A percentile compares a stretch with the other conserved stretches of the same genome.
These are phyloP conservation scores for Pardalotus punctatus DNA, from an alignment of 2,113 vertebrate species.

Conservation along the genomic window DNA sequence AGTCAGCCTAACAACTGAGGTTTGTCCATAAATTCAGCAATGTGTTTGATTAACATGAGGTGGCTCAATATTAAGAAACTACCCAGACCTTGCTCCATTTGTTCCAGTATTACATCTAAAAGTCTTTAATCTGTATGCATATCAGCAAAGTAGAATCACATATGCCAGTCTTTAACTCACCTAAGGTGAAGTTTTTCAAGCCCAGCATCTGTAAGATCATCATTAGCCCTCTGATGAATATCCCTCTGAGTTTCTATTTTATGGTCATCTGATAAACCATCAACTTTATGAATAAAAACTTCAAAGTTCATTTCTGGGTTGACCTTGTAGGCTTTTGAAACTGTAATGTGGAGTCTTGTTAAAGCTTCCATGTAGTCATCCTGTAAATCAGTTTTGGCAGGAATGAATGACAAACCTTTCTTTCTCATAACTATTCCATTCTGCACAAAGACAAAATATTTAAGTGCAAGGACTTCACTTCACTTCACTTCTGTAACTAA, in stretches of 20 bases:
- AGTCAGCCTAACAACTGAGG: not conserved
- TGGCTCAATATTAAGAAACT: not conserved
- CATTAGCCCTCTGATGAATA: constrained; percentile 98
- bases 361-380: constrained; percentile 99
- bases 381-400: constrained; percentile 73
- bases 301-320: constrained; percentile 99
- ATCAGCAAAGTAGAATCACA: not conserved
- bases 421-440: not conserved
- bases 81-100: not conserved
- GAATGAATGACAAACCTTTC: not conserved
- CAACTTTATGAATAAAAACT: constrained; percentile 99
- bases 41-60: not conserved
- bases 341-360: constrained; percentile 93
- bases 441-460: not conserved
- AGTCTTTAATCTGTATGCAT: not conserved
- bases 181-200: constrained; percentile 98
- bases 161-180: constrained; percentile 45
- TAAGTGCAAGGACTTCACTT: not conserved
- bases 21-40: not conserved
- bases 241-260: constrained; percentile 99
- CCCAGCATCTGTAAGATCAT: constrained; percentile 94
- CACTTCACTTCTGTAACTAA: not conserved
- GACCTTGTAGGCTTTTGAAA: constrained; percentile 96
- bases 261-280: constrained; percentile 97
- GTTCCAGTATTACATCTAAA: not conserved